A percentile compares a stretch with the other conserved stretches of the same genome.
phyloP scores from a whole-genome alignment of 2,113 vertebrate species.

The Neopipo cinnamomea region DNA sequence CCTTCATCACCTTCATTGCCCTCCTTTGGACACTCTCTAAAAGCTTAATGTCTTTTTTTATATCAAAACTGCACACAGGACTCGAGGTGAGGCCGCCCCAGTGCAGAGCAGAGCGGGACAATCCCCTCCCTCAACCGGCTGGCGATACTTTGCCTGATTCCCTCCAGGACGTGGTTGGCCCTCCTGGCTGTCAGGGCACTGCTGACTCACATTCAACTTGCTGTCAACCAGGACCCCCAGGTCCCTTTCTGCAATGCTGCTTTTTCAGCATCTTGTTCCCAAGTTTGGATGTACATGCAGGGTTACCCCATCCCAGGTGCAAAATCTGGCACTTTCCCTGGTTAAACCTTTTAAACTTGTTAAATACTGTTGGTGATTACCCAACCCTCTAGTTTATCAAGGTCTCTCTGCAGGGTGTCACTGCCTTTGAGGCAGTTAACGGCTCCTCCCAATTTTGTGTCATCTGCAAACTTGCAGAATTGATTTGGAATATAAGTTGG shows the following conservation, averaged over 20 bases:
- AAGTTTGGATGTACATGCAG: not conserved
- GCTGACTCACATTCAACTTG: not conserved
- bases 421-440: not conserved
- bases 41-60: not conserved
- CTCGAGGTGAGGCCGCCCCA: fast-evolving
- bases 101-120: not conserved
- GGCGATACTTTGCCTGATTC: fast-evolving
- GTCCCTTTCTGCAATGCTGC: not conserved
- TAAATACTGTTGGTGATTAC: not conserved
- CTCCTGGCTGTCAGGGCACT: not conserved
- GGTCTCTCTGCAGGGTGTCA: not conserved
- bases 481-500: not conserved
- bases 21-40: not conserved
- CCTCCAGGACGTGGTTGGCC: fast-evolving
- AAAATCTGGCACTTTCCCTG: not conserved
- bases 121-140: fast-evolving
- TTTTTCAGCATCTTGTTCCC: not conserved
- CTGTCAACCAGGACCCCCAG: too few relatives aligned
- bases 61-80: not conserved
- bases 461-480: not conserved
- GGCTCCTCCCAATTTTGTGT: not conserved
- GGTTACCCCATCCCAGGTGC: not conserved
- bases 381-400: not conserved
- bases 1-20: not conserved
- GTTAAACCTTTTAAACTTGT: not conserved